phyloP scores from a whole-genome alignment of 1,140 invertebrate genomes.

The Lucilia cuprina region DNA sequence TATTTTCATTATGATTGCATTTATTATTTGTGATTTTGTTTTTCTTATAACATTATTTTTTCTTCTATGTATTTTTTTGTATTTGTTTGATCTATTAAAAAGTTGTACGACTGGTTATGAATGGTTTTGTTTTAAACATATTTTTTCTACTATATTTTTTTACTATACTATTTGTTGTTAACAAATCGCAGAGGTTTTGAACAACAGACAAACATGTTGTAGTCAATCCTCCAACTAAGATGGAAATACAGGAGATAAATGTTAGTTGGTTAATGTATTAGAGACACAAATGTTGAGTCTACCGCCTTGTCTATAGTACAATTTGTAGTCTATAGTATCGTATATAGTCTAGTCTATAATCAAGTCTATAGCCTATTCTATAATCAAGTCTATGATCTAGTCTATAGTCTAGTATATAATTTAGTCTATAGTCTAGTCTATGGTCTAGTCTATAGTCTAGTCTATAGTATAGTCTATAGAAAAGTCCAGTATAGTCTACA shows the following conservation, averaged over 20 bases:
- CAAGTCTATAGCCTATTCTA: too few relatives aligned
- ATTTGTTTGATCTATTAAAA: constrained; percentile 11
- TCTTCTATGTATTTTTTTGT: background rate
- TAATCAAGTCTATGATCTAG: too few relatives aligned
- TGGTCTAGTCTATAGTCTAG: too few relatives aligned
- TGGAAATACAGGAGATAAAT: background rate
- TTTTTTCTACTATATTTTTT: background rate
- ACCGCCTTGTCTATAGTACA: too few relatives aligned
- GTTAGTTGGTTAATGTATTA: background rate
- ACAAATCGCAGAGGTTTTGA: background rate
- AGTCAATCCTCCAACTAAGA: background rate
- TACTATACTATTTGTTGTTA: background rate
- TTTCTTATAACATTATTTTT: background rate
- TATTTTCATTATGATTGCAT: background rate
- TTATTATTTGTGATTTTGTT: background rate
- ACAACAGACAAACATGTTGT: background rate
- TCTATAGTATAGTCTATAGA: too few relatives aligned
- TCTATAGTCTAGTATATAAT: too few relatives aligned
- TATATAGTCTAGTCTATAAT: too few relatives aligned
- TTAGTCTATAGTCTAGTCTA: too few relatives aligned
- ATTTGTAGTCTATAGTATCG: too few relatives aligned
- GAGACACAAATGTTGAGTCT: background rate
- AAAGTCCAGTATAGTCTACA: too few relatives aligned
- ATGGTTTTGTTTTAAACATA: background rate
- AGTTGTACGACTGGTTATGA: constrained; percentile 7